Evolutionary conservation across 2,113 vertebrate species (phyloP).

Genomic region (Zootoca vivipara): DNA sequence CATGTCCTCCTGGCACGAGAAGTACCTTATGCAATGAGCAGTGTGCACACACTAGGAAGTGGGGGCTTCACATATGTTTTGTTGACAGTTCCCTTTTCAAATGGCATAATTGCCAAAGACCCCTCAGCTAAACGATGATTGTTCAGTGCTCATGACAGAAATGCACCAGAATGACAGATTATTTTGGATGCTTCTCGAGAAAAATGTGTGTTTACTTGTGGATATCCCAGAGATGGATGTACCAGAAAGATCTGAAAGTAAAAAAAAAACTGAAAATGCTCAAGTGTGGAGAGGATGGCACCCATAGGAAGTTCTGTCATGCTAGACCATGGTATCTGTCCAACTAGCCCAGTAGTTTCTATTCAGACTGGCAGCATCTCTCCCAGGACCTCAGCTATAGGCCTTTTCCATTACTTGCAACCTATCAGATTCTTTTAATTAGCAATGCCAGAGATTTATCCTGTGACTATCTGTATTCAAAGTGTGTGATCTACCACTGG

Average conservation of each 20-base stretch:
- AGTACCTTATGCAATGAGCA: neutral
- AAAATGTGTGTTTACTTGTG: neutral
- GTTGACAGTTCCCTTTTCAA: neutral
- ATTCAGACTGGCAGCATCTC: neutral
- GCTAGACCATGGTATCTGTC: neutral
- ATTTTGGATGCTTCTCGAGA: neutral
- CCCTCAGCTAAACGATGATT: neutral
- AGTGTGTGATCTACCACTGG: neutral
- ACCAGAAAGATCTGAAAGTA: neutral
- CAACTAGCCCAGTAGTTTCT: neutral
- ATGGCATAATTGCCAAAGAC: constrained; percentile 1
- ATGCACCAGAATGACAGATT: neutral
- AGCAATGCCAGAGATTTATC: neutral
- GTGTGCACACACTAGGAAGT: neutral
- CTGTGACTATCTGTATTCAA: neutral
- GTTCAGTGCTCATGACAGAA: neutral
- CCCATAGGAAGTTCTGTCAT: neutral
- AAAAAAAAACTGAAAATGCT: neutral
- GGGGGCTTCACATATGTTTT: neutral
- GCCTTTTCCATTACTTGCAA: neutral
- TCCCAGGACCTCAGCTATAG: neutral
- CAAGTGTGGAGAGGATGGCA: too few species aligned
- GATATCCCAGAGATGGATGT: neutral
- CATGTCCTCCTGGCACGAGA: neutral
- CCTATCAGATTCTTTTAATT: neutral